A percentile compares a stretch with the other conserved stretches of the same genome.
phyloP scores from a whole-genome alignment of 1,140 invertebrate species.

The Conus ventricosus region DNA sequence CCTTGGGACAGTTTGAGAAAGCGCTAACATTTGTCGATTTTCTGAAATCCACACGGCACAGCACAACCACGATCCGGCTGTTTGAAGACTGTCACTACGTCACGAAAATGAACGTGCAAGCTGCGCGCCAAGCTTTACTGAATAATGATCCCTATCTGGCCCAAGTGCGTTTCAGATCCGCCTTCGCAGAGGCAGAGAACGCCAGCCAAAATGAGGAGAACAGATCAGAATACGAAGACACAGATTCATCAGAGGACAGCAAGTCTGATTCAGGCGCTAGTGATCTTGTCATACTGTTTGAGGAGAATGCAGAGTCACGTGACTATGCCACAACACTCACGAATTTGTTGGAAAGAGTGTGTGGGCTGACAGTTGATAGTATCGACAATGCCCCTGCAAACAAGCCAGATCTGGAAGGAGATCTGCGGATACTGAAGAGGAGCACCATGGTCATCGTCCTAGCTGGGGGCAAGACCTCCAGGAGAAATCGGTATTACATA shows the following conservation, averaged over 20 bases:
- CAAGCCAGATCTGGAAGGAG: background rate
- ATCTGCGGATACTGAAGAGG: background rate
- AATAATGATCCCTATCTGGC: background rate
- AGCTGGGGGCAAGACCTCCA: slow-evolving; percentile 9
- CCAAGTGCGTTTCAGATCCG: background rate
- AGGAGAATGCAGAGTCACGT: background rate
- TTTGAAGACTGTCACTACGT: slow-evolving; percentile 26
- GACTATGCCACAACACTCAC: background rate
- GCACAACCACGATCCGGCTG: background rate
- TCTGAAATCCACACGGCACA: background rate
- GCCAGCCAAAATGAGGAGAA: background rate
- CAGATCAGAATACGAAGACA: background rate
- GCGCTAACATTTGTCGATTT: slow-evolving; percentile 6
- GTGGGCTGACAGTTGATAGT: background rate
- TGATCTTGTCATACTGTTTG: slow-evolving; percentile 7
- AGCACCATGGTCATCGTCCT: slow-evolving; percentile 11
- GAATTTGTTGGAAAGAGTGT: background rate
- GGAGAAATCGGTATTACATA: background rate
- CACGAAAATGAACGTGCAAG: slow-evolving; percentile 2
- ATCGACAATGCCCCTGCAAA: background rate
- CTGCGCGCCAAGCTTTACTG: background rate
- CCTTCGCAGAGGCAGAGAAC: background rate
- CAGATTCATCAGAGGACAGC: background rate
- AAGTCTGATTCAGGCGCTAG: background rate
- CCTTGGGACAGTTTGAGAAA: background rate